Percentiles rank a stretch among this genome's conserved stretches.
Evolutionary conservation across 2,888 invertebrate genomes (phyloP).

Genomic region (Galerucella calmariensis): DNA sequence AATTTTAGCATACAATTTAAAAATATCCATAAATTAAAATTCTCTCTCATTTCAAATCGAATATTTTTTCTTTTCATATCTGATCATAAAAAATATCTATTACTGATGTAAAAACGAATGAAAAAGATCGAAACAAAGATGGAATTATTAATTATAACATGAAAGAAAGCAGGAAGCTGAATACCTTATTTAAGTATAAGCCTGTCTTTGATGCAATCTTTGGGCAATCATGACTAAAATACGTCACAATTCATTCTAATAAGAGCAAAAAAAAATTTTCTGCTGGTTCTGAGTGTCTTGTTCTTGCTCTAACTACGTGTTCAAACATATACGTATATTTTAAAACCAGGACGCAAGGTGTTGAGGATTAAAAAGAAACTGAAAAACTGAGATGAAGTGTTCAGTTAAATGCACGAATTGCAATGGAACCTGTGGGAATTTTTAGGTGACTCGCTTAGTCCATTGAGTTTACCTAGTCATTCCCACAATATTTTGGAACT

Average conservation of each 20-base stretch:
- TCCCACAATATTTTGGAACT: too few species aligned
- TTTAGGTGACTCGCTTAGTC: too few species aligned
- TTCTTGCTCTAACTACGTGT: too few species aligned
- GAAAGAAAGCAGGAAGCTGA: constrained; percentile 1
- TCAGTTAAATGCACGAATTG: too few species aligned
- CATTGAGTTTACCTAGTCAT: too few species aligned
- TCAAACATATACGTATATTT: too few species aligned
- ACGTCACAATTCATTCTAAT: not conserved
- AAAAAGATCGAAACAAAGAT: constrained; percentile 25
- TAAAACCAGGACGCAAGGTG: too few species aligned
- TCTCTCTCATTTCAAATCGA: not conserved
- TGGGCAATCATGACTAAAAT: not conserved
- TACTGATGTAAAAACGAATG: constrained; percentile 8
- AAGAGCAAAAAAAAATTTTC: not conserved
- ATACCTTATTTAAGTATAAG: not conserved
- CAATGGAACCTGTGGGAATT: too few species aligned
- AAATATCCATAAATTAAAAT: not conserved
- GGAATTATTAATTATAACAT: constrained; percentile 26
- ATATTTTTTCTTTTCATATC: constrained; percentile 3
- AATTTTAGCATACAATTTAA: not conserved
- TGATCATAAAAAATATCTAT: constrained; percentile 14
- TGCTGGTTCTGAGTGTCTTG: too few species aligned
- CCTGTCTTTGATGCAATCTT: not conserved
- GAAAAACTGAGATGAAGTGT: too few species aligned
- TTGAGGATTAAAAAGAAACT: too few species aligned